Percentiles rank a stretch among this genome's conserved stretches.
phyloP scores from a whole-genome alignment of 2,797 vertebrate genomes.

The Rhynchonycteris naso region DNA sequence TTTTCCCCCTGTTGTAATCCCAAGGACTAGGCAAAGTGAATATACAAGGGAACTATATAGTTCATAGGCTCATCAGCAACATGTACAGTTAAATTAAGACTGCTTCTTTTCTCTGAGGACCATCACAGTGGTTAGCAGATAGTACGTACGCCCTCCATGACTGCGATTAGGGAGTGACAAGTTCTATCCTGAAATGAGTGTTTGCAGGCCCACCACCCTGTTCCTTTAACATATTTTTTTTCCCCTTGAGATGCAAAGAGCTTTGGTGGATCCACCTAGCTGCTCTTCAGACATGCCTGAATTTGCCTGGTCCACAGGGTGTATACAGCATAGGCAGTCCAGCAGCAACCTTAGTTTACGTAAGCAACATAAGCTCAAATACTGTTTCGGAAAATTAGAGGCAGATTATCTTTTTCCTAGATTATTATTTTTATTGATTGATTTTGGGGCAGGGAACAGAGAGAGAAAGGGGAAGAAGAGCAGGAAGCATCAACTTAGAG shows the following conservation, averaged over 20 bases:
- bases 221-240: neutral
- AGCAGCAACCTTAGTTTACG: neutral
- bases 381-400: slow-evolving; percentile 42
- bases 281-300: slow-evolving; percentile 47
- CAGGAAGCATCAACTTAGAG: too few species aligned
- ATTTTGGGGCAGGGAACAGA: too few species aligned
- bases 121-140: neutral
- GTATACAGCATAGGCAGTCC: neutral
- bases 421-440: neutral
- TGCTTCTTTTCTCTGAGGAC: neutral
- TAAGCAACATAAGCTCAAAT: neutral
- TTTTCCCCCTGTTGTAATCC: neutral
- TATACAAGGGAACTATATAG: neutral
- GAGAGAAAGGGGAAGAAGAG: too few species aligned
- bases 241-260: neutral
- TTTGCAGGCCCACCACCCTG: neutral
- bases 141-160: neutral
- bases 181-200: neutral
- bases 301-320: slow-evolving; percentile 4
- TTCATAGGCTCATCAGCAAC: neutral
- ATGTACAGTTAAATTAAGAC: neutral
- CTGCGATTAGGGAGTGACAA: neutral
- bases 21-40: neutral
- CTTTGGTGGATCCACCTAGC: neutral
- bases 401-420: neutral